Evolutionary conservation across 2,113 vertebrate genomes (phyloP), one percentile per base, ranked within the genome.

Genomic region (Otus sunia): DNA sequence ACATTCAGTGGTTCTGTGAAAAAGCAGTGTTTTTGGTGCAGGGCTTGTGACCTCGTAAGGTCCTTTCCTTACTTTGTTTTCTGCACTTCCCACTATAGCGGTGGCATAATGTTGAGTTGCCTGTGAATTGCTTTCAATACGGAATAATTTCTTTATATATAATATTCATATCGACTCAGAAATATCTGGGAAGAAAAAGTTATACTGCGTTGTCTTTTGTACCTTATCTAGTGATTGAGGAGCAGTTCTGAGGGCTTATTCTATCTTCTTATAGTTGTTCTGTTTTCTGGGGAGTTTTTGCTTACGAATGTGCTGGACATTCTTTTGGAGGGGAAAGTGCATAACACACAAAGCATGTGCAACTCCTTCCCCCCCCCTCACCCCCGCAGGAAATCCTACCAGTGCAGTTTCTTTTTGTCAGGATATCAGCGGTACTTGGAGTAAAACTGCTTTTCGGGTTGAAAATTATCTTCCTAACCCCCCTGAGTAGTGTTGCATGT

Each of bases 121-220:
- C 50, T 56, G 36, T 55, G 49, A 66, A 32, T 23, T 52, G 34
- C 29, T 64, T 76, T 71, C 34, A 30, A 45, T 27, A 29, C 16
- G 18, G 49, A 72, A 50, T 34, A 7, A 25, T 55, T 55, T 43
- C 12, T 62, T 67, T 62, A 68, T n/a, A 34, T 27, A 5, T 29
- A 32, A 6, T 68, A 36, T 29, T 86, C 22, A 36, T 86, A 21
- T 81, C 34, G 64, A 8, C 21, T 53, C 63, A 66, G 13, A 60
- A 82, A 55, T 34, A 11, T 43, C 39, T 41, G 26, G 11, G 63
- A 81, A 81, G 45, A 59, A 71, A 64, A 82, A 5, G 43, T 64
- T 47, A 7, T 8, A 25, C 30, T 39, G 11, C 0, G 0, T 72
- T 41, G 6, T 41, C 50, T 67, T 26, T 47, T n/a, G 22, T 47